Base-by-base conservation (phyloP, 2,888 invertebrate genomes). In the Eretmocerus hayati region DNA sequence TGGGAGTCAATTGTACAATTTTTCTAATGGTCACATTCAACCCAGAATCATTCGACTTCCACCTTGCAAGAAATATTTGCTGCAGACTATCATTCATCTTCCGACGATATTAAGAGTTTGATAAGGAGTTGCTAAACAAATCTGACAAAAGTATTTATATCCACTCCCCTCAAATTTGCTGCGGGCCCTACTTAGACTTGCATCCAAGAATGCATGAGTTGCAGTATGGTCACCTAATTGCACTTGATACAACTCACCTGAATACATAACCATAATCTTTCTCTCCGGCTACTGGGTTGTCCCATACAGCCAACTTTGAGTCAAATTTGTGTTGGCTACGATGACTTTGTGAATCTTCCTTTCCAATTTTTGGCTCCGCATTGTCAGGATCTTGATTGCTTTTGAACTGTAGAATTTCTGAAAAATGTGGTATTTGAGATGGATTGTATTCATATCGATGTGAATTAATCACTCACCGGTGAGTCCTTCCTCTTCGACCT, bases 401-500 rank as follows among this genome's bases (percentile, higher is more conserved):
- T 51, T 64, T 67, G 57, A 68, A 67, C 48, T 69, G 65, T 21
- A 69, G 57, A 39, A 68, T 62, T 58, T 69, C 69, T 69, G 58
- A 48, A 59, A 62, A 6, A n/a, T 4, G 32, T 37, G 8, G 13
- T 2, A 15, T n/a, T n/a, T 35, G 21, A 38, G 32, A 35, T 19
- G 35, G 15, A 26, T 26, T 26, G 26, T 22, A 35, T 21, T 5
- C 11, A 23, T 9, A 23, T 33, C 33, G 44, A 21, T 31, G 18
- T 8, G 11, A 26, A 11, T 6, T 30, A 42, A n/a, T n/a, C 19
- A 55, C 52, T 39, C 78, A 73, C 87, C 87, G 15, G 85, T 82
- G 5, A 88, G 74, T 4, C 88, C 88, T 67, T 89, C 89, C 64
- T 88, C 88, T 73, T 89, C 89, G 5, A 89, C 86, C 69, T 89